Percentiles rank a stretch among this genome's conserved stretches.
phyloP scores from a whole-genome alignment of 2,797 vertebrate species.

The Carcharodon carcharias region DNA sequence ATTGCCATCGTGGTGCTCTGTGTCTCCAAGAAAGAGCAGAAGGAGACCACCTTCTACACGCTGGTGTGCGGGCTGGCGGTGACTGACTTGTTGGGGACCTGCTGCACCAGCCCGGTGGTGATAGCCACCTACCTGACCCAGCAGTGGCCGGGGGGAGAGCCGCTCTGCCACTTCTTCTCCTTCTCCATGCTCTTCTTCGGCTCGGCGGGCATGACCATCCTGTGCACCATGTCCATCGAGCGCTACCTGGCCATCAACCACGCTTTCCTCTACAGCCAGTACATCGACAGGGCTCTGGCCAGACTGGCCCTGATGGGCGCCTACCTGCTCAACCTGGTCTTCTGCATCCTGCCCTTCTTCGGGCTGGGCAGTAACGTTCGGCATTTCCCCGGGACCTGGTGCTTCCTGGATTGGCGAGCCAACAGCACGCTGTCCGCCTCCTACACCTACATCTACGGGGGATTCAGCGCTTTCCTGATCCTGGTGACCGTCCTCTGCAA shows the following conservation, averaged over 20 bases:
- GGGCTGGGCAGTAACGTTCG: slow-evolving; percentile 63
- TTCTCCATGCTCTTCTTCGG: slow-evolving; percentile 75
- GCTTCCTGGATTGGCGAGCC: slow-evolving; percentile 68
- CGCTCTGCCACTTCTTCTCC: slow-evolving; percentile 70
- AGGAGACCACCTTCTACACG: slow-evolving; percentile 70
- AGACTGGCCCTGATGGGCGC: slow-evolving; percentile 56
- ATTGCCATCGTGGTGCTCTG: slow-evolving; percentile 67
- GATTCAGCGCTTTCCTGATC: slow-evolving; percentile 63
- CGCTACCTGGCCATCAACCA: slow-evolving; percentile 70
- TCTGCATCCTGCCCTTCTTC: slow-evolving; percentile 67
- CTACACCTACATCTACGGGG: slow-evolving; percentile 65
- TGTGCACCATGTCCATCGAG: slow-evolving; percentile 71
- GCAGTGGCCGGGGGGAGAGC: slow-evolving; percentile 62
- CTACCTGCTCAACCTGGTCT: slow-evolving; percentile 58
- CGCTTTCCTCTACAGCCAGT: slow-evolving; percentile 67
- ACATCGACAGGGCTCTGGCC: slow-evolving; percentile 61
- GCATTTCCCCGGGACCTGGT: slow-evolving; percentile 69
- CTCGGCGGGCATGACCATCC: slow-evolving; percentile 66
- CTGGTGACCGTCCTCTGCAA: slow-evolving; percentile 63
- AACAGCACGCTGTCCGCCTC: slow-evolving; percentile 55
- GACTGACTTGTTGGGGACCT: slow-evolving; percentile 68
- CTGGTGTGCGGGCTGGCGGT: slow-evolving; percentile 71
- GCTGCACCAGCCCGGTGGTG: slow-evolving; percentile 71
- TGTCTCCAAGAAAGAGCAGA: slow-evolving; percentile 67
- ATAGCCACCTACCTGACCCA: slow-evolving; percentile 63